Base-by-base conservation (phyloP, 2,888 invertebrate genomes). In the Aradus depressus region DNA sequence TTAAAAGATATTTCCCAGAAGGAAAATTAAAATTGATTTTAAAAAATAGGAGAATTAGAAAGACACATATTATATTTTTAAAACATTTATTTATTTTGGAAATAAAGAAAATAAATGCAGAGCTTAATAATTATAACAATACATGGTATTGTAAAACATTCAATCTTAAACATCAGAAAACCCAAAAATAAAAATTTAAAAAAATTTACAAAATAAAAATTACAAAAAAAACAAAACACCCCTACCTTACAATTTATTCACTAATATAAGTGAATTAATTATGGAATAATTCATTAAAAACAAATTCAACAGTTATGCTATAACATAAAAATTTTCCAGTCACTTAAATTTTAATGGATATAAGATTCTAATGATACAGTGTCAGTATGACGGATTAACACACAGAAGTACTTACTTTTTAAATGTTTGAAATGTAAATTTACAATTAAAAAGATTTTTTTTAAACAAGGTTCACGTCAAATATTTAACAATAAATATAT, bases 51-150 rank as follows among this genome's bases (percentile, higher is more conserved):
- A n/a, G n/a, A n/a, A n/a, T n/a, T n/a, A n/a, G n/a, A n/a, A n/a
- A n/a, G 31, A 8, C 31, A 31, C n/a, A 10, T 31, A 31, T 10
- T 31, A 31, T 12, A 31, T 10, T 31, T 10, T 12, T 31, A 39
- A 48, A 48, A 37, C 26, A 44, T 44, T 48, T 28, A 28, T 38
- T 22, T 38, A 35, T 26, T n/a, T n/a, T n/a, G n/a, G n/a, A 26
- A 45, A 48, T 28, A 35, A 35, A 38, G 19, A 48, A 38, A 22
- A 44, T 25, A 41, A 41, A 49, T 37, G 39, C 16, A 48, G 25
- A 41, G 49, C 41, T 41, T 41, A 14, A 49, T 31, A 39, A 44
- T 44, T 31, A 18, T 37, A 38, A 41, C 49, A 49, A 49, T 41
- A 49, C 39, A 49, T 37, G 41, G 41, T 39, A 41, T 49, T 41